These are phyloP conservation scores for Oikopleura dioica DNA, from an alignment of 23 tunicate species.

Conservation along the genomic window DNA sequence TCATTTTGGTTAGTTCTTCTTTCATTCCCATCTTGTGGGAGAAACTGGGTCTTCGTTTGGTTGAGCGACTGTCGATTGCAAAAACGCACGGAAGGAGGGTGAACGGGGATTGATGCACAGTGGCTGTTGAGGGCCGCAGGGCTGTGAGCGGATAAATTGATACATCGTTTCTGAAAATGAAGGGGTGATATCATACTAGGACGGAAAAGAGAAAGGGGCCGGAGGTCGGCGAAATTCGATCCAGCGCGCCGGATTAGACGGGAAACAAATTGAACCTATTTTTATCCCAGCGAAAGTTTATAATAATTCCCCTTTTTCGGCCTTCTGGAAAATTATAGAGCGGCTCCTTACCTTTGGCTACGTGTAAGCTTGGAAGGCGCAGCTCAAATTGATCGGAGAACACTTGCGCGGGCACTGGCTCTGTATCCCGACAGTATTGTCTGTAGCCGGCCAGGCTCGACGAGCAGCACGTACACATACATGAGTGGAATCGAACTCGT, in stretches of 20 bases:
- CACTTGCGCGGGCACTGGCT: constrained; percentile 26
- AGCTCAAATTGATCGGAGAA: constrained; percentile 48
- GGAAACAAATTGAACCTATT: too few species aligned
- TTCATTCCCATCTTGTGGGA: not conserved
- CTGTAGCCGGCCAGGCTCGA: not conserved
- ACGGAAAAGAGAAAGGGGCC: too few species aligned
- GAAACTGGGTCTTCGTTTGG: constrained; percentile 10
- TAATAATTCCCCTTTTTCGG: too few species aligned
- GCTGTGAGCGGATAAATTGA: constrained; percentile 44
- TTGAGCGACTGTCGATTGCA: constrained; percentile 79
- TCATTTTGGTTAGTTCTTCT: too few species aligned
- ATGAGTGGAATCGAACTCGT: constrained; percentile 46
- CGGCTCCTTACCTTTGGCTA: constrained; percentile 47
- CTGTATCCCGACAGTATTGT: constrained; percentile 1
- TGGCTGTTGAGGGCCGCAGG: constrained; percentile 41
- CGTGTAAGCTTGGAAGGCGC: constrained; percentile 22
- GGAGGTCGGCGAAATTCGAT: too few species aligned
- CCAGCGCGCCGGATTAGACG: too few species aligned
- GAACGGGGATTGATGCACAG: constrained; percentile 49
- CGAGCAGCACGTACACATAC: constrained; percentile 50
- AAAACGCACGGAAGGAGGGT: constrained; percentile 32
- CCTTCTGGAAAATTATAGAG: too few species aligned
- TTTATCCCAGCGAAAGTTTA: too few species aligned
- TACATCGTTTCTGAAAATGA: constrained; percentile 28
- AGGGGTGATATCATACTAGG: too few species aligned